Base-by-base conservation (phyloP, 2,113 vertebrate species). In the Rhinogobius similis region DNA sequence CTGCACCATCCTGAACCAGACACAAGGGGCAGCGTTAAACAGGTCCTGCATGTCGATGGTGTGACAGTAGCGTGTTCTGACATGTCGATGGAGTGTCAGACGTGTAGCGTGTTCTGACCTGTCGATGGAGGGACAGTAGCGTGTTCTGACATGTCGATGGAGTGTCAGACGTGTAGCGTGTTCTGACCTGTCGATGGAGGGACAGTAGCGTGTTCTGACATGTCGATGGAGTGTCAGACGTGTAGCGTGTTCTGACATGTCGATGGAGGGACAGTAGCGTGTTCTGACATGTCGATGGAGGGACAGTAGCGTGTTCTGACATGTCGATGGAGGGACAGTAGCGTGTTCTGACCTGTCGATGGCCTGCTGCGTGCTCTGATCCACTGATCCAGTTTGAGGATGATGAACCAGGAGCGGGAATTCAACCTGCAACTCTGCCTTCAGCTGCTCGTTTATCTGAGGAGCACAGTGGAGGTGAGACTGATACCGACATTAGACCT, bases 81-180 rank as follows among this genome's bases (percentile, higher is more conserved):
- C 91, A 88, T 90, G 86, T 90, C 81, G 36, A 91, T 87, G 53
- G 83, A n/a, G n/a, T n/a, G n/a, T n/a, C n/a, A n/a, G n/a, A n/a
- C 59, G 43, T 85, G 82, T 13, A 87, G 87, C 4, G 88, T 90
- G 79, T 64, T 70, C 43, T 79, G 2, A 68, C n/a, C n/a, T n/a
- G n/a, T n/a, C n/a, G n/a, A 36, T 3, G 32, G 32, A 2, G 32
- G 32, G 5, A 8, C 32, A 4, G 29, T 6, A 6, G 29, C 32
- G 32, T 36, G 32, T 36, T 36, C 32, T 61, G 29, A 91, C 91
- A 88, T 90, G 86, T 90, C 81, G 36, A 91, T 87, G 53, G 83
- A n/a, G n/a, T n/a, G n/a, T n/a, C n/a, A n/a, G n/a, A n/a, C 59
- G 43, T 85, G 82, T 13, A 87, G 87, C 4, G 88, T 90, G 79